Base-by-base conservation (phyloP, 2,113 vertebrate species). In the Scalopus aquaticus region DNA sequence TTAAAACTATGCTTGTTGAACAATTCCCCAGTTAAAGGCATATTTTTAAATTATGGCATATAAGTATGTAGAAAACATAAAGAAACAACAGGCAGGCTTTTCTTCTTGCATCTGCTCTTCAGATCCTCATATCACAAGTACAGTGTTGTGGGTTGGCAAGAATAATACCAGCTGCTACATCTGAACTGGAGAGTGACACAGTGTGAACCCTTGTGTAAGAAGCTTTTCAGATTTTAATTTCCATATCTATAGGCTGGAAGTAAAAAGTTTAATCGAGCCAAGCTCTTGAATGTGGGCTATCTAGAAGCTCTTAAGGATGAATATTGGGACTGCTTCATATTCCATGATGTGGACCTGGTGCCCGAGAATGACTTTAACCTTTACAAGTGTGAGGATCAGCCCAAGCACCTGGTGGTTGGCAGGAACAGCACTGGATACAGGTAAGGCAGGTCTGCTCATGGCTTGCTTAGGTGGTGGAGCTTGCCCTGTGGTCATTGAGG, bases 301-400 rank as follows among this genome's bases (percentile, higher is more conserved):
- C 92, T 99, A 93, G 99, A 99, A 96, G 99, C 99, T 11, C 97
- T 99, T 82, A 99, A 99, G 96, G 99, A 99, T 96, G 98, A 97
- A 35, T 97, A 81, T 37, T 99, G 99, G 99, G 99, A 99, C 80
- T 99, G 99, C 94, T 99, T 99, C 92, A 98, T 99, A 96, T 99
- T 99, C 97, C 99, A 99, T 2, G 99, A 99, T 51, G 99, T 99
- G 90, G 99, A 99, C 96, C 98, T 99, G 92, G 97, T 99, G 91
- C 99, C 99, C 0, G 99, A 99, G 98, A 99, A 99, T 39, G 99
- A 99, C 98, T 97, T 98, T 84, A 99, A 99, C 97, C 97, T 99
- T 79, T 99, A 99, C 78, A 95, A 91, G 58, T 99, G 99, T 97
- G 99, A 98, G 79, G 95, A 96, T 10, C 99, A 99, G 96, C 99